Percentiles rank a stretch among this genome's conserved stretches.
These are phyloP conservation scores for Parnassius apollo DNA, from an alignment of 2,888 invertebrate species.

Conservation along the genomic window DNA sequence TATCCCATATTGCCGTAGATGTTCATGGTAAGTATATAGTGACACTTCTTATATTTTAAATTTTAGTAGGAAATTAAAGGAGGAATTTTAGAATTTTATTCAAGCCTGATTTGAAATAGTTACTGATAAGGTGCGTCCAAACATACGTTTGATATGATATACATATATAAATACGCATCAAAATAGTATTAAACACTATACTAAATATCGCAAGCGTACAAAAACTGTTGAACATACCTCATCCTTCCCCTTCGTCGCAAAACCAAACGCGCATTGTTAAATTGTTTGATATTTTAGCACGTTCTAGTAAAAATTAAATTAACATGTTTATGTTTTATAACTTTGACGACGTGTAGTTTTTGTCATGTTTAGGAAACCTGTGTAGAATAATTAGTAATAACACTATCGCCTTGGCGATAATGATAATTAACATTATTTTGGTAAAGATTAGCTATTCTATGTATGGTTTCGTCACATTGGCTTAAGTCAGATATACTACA, in stretches of 20 bases:
- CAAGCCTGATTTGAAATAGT: neutral
- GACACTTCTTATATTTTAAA: neutral
- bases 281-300: constrained; percentile 12
- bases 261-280: constrained; percentile 27
- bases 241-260: constrained; percentile 25
- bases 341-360: neutral
- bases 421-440: too few species aligned
- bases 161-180: constrained; percentile 4
- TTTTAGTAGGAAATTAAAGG: neutral
- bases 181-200: constrained; percentile 7
- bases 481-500: too few species aligned
- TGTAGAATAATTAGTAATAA: too few species aligned
- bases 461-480: too few species aligned
- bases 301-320: constrained; percentile 7
- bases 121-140: neutral
- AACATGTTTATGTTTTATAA: neutral
- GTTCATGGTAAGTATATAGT: neutral
- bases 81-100: neutral
- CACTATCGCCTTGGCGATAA: too few species aligned
- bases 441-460: too few species aligned
- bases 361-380: too few species aligned
- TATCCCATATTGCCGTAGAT: neutral
- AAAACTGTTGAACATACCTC: constrained; percentile 26
- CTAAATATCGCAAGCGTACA: constrained; percentile 23
- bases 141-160: neutral